Conservation (phyloP, 1,140 invertebrate species). For the Ptiloglossa arizonensis region DNA sequence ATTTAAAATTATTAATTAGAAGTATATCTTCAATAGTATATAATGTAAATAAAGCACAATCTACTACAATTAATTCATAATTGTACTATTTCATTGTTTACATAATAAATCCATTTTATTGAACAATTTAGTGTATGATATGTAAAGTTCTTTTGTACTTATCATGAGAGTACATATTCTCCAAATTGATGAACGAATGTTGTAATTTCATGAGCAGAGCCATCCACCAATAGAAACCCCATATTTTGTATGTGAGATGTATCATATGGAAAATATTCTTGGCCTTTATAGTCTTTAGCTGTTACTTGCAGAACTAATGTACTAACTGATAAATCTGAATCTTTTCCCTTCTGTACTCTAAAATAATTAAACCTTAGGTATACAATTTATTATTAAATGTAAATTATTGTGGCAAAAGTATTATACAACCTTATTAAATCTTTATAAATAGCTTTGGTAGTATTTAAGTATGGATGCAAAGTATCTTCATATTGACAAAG, state of each 20-base stretch:
- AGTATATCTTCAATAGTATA: background rate
- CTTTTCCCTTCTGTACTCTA: slow-evolving; percentile 75
- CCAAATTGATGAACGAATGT: slow-evolving; percentile 76
- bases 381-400: background rate
- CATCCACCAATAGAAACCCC: slow-evolving; percentile 79
- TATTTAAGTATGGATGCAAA: slow-evolving; percentile 83
- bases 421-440: slow-evolving; percentile 83
- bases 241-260: slow-evolving; percentile 78
- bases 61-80: background rate
- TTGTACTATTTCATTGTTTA: slow-evolving; percentile 9
- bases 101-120: slow-evolving; percentile 1
- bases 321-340: slow-evolving; percentile 70
- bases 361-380: slow-evolving; percentile 38
- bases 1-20: background rate
- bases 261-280: slow-evolving; percentile 74
- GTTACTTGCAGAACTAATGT: slow-evolving; percentile 78
- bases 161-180: slow-evolving; percentile 29
- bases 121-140: background rate
- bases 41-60: slow-evolving; percentile 40
- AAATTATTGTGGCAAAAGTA: background rate
- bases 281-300: slow-evolving; percentile 69
- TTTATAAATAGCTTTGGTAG: slow-evolving; percentile 84
- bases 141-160: background rate
- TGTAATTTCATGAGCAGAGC: slow-evolving; percentile 68
- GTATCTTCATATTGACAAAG: slow-evolving; percentile 85